A percentile compares a stretch with the other conserved stretches of the same genome.
Conservation (phyloP, 2,113 vertebrate genomes). For the Otolemur garnettii region DNA sequence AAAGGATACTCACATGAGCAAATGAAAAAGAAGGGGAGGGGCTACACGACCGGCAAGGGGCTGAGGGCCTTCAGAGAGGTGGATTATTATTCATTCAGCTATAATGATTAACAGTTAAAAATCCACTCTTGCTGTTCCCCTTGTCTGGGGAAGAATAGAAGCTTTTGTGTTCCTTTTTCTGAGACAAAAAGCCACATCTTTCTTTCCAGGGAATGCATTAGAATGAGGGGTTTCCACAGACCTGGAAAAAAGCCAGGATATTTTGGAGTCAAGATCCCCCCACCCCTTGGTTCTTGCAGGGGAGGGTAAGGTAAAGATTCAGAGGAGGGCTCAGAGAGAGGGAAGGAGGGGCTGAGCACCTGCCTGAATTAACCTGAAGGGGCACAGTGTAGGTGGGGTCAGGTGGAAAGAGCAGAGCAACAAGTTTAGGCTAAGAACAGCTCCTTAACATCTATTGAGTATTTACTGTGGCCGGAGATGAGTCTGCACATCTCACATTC, state of each 20-base stretch:
- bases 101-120: conserved; percentile 84
- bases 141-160: conserved; percentile 81
- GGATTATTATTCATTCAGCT: conserved; percentile 82
- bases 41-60: conserved; percentile 70
- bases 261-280: conserved; percentile 71
- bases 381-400: neutral
- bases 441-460: neutral
- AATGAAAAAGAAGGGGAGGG: conserved; percentile 66
- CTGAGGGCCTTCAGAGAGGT: conserved; percentile 72
- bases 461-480: neutral
- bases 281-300: neutral
- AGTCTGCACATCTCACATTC: neutral
- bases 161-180: conserved; percentile 77
- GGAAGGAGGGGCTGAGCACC: neutral
- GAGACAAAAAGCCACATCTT: conserved; percentile 83
- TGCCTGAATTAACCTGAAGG: neutral
- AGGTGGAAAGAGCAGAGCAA: neutral
- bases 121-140: conserved; percentile 74
- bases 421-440: neutral
- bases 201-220: conserved; percentile 84
- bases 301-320: conserved; percentile 43
- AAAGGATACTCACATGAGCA: conserved; percentile 77
- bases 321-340: neutral
- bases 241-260: conserved; percentile 77
- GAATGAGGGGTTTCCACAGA: conserved; percentile 60